A percentile compares a stretch with the other conserved stretches of the same genome.
phyloP scores from a whole-genome alignment of 2,888 invertebrate species.

The Rhingia campestris region DNA sequence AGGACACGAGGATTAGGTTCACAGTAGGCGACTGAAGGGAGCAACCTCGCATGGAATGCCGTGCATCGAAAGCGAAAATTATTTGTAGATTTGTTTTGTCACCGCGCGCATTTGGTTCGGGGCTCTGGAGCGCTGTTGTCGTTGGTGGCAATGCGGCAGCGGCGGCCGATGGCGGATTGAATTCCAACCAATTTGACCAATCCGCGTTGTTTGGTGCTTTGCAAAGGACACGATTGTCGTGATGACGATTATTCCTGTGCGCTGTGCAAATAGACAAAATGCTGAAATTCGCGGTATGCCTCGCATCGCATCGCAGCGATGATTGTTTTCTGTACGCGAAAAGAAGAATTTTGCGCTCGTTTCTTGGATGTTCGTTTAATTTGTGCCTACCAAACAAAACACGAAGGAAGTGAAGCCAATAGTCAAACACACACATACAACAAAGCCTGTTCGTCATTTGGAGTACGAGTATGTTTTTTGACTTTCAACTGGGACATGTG shows the following conservation, averaged over 20 bases:
- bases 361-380: slow-evolving; percentile 63
- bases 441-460: slow-evolving; percentile 55
- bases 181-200: slow-evolving; percentile 73
- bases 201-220: slow-evolving; percentile 55
- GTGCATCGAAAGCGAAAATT: slow-evolving; percentile 72
- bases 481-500: slow-evolving; percentile 56
- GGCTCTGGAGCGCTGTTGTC: slow-evolving; percentile 9
- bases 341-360: slow-evolving; percentile 52
- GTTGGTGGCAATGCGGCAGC: slow-evolving; percentile 13
- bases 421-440: slow-evolving; percentile 2
- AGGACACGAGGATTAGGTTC: slow-evolving; percentile 70
- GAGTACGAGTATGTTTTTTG: slow-evolving; percentile 39
- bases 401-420: slow-evolving; percentile 18
- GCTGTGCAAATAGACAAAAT: slow-evolving; percentile 65
- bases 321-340: slow-evolving; percentile 65
- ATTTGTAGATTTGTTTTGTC: slow-evolving; percentile 74
- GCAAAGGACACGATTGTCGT: slow-evolving; percentile 73
- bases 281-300: slow-evolving; percentile 68
- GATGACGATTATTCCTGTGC: slow-evolving; percentile 72
- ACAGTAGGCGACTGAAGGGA: slow-evolving; percentile 60
- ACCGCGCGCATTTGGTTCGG: slow-evolving; percentile 61
- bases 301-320: slow-evolving; percentile 36
- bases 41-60: slow-evolving; percentile 53
- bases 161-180: slow-evolving; percentile 58
- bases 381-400: slow-evolving; percentile 59